Base-by-base conservation (phyloP, 2,888 invertebrate species). In the Physocephala rufipes region DNA sequence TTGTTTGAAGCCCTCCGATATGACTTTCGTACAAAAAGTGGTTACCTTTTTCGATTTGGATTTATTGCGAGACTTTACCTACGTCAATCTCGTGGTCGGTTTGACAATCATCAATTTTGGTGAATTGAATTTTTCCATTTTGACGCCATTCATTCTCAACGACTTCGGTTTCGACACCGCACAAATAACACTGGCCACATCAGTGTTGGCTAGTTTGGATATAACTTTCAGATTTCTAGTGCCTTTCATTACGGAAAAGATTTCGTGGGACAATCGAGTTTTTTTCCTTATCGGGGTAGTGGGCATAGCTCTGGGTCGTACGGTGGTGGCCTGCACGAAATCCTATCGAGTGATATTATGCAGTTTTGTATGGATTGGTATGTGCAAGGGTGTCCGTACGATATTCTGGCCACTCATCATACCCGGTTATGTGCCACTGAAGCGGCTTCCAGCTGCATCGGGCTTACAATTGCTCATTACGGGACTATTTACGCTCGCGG, bases 321-420 rank as follows among this genome's bases (percentile, higher is more conserved):
- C 79, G 1, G 78, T 81, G 69, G 85, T 92, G 71, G 90, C 92
- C 2, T 88, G 90, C 78, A 88, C 89, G 43, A 89, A 89, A 74
- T 87, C 88, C 15, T 91, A 89, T 79, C 78, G 81, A 15, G 84
- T 90, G 1, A 87, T 90, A 0, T 80, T 92, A 28, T 75, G 87
- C 19, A 89, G 91, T 16, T 90, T 91, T 43, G 88, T 90, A 0
- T 88, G 91, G 75, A 90, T 92, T 74, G 93, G 93, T 0, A 88
- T 90, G 71, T 91, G 91, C 24, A 93, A 92, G 85, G 92, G 91
- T 0, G 82, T 93, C 1, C 87, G 92, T 70, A 92, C 92, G 4
- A 91, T 93, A 7, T 92, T 92, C 79, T 91, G 92, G 90, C 91
- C 91, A 0, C 83, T 93, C 4, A 91, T 92, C 15, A 91, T 93